Conservation (phyloP, 2,888 invertebrate genomes). For the Meliscaeva auricollis region DNA sequence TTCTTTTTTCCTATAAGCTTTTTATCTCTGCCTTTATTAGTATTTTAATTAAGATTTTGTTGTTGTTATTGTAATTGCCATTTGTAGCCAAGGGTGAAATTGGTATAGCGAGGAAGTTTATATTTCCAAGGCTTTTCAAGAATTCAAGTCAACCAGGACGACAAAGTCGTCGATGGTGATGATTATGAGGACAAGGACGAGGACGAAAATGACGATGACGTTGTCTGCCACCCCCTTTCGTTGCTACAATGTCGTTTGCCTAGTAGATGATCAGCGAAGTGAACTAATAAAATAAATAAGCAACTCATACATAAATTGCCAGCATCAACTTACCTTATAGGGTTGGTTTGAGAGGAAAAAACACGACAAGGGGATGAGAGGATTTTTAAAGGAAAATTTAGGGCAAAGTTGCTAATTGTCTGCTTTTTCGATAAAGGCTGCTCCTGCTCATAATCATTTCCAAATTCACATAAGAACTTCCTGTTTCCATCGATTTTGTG, state of each 20-base stretch:
- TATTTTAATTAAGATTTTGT: constrained; percentile 36
- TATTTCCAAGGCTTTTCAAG: constrained; percentile 19
- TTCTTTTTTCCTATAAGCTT: constrained; percentile 14
- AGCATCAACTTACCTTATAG: neutral
- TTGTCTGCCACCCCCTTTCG: neutral
- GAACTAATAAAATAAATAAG: constrained; percentile 54
- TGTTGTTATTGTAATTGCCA: neutral
- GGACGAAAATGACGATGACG: constrained; percentile 6
- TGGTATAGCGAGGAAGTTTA: neutral
- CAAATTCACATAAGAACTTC: constrained; percentile 39
- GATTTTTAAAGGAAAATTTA: neutral
- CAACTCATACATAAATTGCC: constrained; percentile 22
- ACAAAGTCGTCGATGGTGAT: neutral
- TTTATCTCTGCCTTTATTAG: constrained; percentile 55
- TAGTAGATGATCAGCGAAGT: constrained; percentile 44
- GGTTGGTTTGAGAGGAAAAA: neutral
- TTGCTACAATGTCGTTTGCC: neutral
- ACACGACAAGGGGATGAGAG: neutral
- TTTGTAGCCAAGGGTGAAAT: neutral
- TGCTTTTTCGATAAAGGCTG: constrained; percentile 22
- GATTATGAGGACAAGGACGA: neutral
- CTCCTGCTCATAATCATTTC: constrained; percentile 29
- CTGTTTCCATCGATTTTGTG: constrained; percentile 24
- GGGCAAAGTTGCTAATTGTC: constrained; percentile 39
- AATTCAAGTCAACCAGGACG: neutral